phyloP scores from a whole-genome alignment of 2,113 vertebrate species.

The Centrocercus urophasianus region DNA sequence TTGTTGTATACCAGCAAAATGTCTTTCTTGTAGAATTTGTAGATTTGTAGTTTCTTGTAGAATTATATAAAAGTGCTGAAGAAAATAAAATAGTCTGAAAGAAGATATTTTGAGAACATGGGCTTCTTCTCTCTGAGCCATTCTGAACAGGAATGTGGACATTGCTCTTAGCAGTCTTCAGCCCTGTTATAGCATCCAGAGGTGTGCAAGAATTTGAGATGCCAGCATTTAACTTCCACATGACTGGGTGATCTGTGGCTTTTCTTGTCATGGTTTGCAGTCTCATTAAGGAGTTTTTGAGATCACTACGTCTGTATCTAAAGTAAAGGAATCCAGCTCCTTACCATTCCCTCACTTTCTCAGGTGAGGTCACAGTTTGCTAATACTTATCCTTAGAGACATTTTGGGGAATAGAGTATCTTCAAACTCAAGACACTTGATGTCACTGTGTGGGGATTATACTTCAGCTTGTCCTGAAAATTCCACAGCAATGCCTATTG shows the following conservation, averaged over 20 bases:
- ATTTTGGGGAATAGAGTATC: not conserved
- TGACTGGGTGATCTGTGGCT: fast-evolving
- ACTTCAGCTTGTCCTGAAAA: not conserved
- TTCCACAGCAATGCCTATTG: not conserved
- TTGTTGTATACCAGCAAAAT: not conserved
- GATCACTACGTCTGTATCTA: not conserved
- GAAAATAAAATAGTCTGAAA: not conserved
- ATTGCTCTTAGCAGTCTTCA: not conserved
- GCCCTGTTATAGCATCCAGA: not conserved
- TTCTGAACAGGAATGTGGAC: not conserved
- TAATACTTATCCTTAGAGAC: not conserved
- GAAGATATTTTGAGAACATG: not conserved
- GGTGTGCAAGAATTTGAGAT: not conserved
- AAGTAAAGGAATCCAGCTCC: not conserved
- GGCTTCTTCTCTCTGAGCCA: not conserved
- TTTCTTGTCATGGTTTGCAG: not conserved
- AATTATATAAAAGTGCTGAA: not conserved
- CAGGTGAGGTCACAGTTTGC: not conserved
- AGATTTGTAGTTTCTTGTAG: not conserved
- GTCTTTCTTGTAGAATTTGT: not conserved
- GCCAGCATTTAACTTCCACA: not conserved
- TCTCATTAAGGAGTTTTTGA: not conserved
- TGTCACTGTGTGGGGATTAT: not conserved
- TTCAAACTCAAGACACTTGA: not conserved
- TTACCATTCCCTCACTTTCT: not conserved